Percentiles rank a stretch among this genome's conserved stretches.
Evolutionary conservation across 2,888 invertebrate species (phyloP).

Genomic region (Epiblema foenella): DNA sequence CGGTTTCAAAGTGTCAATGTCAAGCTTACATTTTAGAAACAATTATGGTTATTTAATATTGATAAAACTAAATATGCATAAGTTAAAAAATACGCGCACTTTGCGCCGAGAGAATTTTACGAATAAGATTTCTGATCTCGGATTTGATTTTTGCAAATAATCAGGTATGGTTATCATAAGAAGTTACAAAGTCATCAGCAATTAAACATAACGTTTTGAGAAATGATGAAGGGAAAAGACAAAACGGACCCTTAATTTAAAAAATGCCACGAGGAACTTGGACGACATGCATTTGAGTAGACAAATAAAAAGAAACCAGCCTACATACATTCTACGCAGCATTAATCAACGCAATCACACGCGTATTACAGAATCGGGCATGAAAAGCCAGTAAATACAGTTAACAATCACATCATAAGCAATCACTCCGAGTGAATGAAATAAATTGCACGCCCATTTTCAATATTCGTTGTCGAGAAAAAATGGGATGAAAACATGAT

Average conservation of each 20-base stretch:
- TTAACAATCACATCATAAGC: conserved; percentile 79
- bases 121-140: too few relatives aligned
- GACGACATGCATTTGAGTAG: too few relatives aligned
- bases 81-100: too few relatives aligned
- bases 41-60: too few relatives aligned
- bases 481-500: conserved; percentile 69
- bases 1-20: not conserved
- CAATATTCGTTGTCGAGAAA: conserved; percentile 70
- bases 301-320: too few relatives aligned
- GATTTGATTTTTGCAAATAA: too few relatives aligned
- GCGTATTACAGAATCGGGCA: conserved; percentile 22
- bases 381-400: conserved; percentile 57
- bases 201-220: not conserved
- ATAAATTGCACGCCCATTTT: conserved; percentile 76
- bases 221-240: not conserved
- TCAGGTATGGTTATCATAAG: too few relatives aligned
- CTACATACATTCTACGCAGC: conserved; percentile 1
- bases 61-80: too few relatives aligned
- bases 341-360: conserved; percentile 5
- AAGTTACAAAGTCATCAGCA: not conserved
- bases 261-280: too few relatives aligned
- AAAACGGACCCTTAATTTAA: not conserved
- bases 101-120: too few relatives aligned
- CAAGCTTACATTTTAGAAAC: too few relatives aligned
- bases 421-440: conserved; percentile 75